Conservation (phyloP, 2,888 invertebrate species). For the Mellilla xanthometata region DNA sequence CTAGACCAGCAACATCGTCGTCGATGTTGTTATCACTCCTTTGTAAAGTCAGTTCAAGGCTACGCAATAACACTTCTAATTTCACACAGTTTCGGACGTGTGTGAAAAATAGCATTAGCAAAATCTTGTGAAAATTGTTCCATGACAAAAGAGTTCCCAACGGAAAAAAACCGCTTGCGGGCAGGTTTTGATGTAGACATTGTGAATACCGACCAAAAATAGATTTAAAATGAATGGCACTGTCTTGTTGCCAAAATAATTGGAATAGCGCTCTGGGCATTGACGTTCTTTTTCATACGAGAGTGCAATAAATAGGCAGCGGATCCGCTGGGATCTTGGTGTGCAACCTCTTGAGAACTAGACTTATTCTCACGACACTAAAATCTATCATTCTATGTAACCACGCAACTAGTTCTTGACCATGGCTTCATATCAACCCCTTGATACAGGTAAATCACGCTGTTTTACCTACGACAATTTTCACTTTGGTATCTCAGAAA, state of each 20-base stretch:
- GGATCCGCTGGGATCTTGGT: constrained; percentile 6
- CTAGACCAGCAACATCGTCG: too few species aligned
- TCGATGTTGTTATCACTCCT: too few species aligned
- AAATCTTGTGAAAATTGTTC: too few species aligned
- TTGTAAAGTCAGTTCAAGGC: too few species aligned
- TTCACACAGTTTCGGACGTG: too few species aligned
- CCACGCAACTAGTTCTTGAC: constrained; percentile 1
- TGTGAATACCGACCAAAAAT: constrained; percentile 67
- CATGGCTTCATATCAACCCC: background rate
- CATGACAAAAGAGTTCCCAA: constrained; percentile 22
- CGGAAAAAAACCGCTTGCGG: constrained; percentile 39
- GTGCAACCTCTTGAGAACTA: constrained; percentile 23
- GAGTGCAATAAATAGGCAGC: constrained; percentile 20
- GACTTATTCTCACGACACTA: constrained; percentile 20
- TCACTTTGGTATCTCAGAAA: too few species aligned
- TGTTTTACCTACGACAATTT: too few species aligned
- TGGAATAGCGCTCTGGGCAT: constrained; percentile 70
- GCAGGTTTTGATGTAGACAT: constrained; percentile 49
- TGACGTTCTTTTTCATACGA: constrained; percentile 30
- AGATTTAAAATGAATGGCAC: constrained; percentile 73
- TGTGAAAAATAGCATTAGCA: too few species aligned
- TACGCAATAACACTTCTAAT: too few species aligned
- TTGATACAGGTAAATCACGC: too few species aligned
- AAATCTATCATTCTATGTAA: constrained; percentile 1
- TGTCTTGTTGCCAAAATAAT: constrained; percentile 75